Evolutionary conservation across 2,888 invertebrate genomes (phyloP).

Genomic region (Thecophora atra): DNA sequence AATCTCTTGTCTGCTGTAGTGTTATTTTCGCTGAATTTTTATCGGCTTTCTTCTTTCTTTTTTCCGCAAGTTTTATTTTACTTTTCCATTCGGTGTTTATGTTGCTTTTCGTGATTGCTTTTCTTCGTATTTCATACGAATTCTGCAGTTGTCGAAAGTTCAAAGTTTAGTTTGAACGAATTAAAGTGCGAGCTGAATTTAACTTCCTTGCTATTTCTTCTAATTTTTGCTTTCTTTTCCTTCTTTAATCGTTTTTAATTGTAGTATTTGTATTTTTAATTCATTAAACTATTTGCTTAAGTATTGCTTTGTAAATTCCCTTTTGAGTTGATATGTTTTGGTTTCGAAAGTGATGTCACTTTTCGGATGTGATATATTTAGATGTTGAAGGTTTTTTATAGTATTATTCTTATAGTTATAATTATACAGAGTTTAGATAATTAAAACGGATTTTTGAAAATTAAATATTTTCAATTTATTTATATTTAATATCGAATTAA

Average conservation of each 20-base stretch:
- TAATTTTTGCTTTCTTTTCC: background rate
- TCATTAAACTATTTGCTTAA: background rate
- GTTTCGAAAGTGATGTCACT: background rate
- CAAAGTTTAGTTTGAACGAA: no score
- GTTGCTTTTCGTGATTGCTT: background rate
- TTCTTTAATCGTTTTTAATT: no score
- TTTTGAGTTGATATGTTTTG: slow-evolving; percentile 16
- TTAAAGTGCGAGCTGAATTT: no score
- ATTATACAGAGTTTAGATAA: no score
- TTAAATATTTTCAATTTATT: slow-evolving; percentile 26
- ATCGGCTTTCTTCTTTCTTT: no score
- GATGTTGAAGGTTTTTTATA: slow-evolving; percentile 26
- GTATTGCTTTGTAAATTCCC: slow-evolving; percentile 36
- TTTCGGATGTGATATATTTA: slow-evolving; percentile 37
- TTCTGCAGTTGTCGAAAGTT: no score
- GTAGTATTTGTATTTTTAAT: no score
- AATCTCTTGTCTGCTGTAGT: no score
- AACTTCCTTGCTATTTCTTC: background rate
- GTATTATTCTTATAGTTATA: slow-evolving; percentile 35
- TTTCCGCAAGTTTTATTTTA: background rate
- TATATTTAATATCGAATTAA: slow-evolving; percentile 18
- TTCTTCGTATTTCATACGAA: background rate
- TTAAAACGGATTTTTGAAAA: no score
- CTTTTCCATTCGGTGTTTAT: background rate
- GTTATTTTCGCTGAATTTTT: no score